Evolutionary conservation across 2,113 vertebrate genomes (phyloP).

Genomic region (Oryzias curvinotus): DNA sequence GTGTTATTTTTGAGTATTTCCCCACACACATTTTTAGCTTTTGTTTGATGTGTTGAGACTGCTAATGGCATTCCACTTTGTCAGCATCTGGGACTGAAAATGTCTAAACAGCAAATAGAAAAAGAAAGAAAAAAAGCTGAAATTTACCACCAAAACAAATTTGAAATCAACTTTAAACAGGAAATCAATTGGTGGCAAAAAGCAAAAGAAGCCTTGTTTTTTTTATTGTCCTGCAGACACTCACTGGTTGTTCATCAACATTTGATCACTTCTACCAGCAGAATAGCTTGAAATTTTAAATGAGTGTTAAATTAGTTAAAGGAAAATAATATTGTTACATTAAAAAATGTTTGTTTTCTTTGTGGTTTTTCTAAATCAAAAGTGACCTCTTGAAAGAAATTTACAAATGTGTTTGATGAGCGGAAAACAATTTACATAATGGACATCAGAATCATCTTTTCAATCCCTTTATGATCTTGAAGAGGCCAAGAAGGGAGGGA

Average conservation of each 20-base stretch:
- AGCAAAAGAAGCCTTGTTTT: too few species aligned
- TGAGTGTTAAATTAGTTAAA: too few species aligned
- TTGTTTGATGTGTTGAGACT: neutral
- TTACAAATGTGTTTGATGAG: neutral
- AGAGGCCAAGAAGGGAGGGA: slow-evolving; percentile 16
- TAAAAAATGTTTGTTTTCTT: neutral
- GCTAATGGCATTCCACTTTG: neutral
- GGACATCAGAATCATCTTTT: slow-evolving; percentile 63
- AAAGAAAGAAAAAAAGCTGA: neutral
- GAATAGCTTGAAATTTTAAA: too few species aligned
- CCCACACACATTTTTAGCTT: neutral
- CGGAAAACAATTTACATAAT: slow-evolving; percentile 70
- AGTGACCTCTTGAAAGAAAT: too few species aligned
- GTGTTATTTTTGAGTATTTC: too few species aligned
- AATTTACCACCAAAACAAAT: neutral
- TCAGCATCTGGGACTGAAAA: neutral
- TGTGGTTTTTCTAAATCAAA: neutral
- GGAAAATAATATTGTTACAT: neutral
- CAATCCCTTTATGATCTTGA: slow-evolving; percentile 27
- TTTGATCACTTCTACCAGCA: too few species aligned
- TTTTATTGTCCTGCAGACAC: too few species aligned
- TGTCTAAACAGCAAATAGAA: neutral
- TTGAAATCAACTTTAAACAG: neutral
- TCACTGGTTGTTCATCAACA: too few species aligned
- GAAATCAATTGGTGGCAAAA: too few species aligned